Percentiles rank a stretch among this genome's conserved stretches.
These are phyloP conservation scores for Rhagophthalmus giganteus DNA, from an alignment of 2,888 invertebrate genomes.

Conservation along the genomic window DNA sequence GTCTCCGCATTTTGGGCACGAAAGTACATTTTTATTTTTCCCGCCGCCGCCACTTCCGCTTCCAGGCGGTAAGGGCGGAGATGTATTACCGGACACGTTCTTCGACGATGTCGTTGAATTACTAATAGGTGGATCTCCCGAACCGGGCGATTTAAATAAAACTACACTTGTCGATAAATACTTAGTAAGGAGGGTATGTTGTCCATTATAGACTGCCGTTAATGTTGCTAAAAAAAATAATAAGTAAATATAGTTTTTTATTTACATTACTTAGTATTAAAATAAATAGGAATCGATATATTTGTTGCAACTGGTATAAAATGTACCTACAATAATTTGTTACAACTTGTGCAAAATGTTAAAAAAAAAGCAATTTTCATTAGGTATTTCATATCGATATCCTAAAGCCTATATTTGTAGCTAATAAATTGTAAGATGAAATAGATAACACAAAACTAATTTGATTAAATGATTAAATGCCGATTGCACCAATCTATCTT, in stretches of 20 bases:
- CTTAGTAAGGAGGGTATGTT: constrained; percentile 33
- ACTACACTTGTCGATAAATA: constrained; percentile 45
- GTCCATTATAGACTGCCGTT: constrained; percentile 42
- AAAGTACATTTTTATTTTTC: constrained; percentile 75
- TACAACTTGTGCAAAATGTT: no score
- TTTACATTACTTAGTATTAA: no score
- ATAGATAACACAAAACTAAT: no score
- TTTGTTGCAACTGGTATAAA: no score
- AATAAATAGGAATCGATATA: no score
- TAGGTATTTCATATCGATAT: no score
- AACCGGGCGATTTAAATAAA: constrained; percentile 45
- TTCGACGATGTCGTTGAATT: constrained; percentile 36
- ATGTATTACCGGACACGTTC: constrained; percentile 32
- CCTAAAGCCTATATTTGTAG: no score
- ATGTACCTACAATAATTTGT: no score
- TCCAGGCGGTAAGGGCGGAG: constrained; percentile 19
- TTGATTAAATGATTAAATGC: no score
- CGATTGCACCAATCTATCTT: no score
- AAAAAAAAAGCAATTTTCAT: no score
- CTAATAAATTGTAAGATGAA: no score
- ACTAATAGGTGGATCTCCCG: constrained; percentile 41
- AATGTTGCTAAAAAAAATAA: constrained; percentile 42
- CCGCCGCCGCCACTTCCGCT: constrained; percentile 57
- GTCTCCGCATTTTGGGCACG: constrained; percentile 96
- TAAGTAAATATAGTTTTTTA: constrained; percentile 1